phyloP scores from a whole-genome alignment of 2,888 invertebrate species.

The Phasia obesa region DNA sequence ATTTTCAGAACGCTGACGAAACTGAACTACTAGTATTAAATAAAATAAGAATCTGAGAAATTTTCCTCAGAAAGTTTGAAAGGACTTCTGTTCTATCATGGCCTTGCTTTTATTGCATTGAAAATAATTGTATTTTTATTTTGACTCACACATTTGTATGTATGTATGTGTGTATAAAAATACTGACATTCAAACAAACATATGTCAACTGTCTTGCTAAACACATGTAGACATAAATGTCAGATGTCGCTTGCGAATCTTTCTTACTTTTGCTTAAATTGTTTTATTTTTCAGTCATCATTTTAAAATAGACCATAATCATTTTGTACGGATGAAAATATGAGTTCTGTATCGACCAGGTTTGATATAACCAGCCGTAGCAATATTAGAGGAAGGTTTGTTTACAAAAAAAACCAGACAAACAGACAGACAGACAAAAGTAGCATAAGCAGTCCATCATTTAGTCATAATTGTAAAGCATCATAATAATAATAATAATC shows the following conservation, averaged over 20 bases:
- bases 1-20: too few relatives aligned
- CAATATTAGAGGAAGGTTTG: conserved; percentile 36
- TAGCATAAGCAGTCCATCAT: conserved; percentile 64
- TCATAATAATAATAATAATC: conserved; percentile 64
- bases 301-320: conserved; percentile 68
- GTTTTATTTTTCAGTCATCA: conserved; percentile 43
- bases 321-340: conserved; percentile 30
- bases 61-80: too few relatives aligned
- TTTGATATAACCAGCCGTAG: conserved; percentile 47
- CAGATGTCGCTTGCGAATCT: conserved; percentile 72
- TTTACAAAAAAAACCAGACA: conserved; percentile 11
- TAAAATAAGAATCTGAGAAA: too few relatives aligned
- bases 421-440: conserved; percentile 12
- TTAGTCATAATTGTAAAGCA: conserved; percentile 70
- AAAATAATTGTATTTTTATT: conserved; percentile 21
- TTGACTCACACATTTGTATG: conserved; percentile 14
- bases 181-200: conserved; percentile 58
- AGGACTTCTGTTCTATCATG: neutral
- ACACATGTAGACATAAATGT: conserved; percentile 82
- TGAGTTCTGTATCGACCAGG: conserved; percentile 6
- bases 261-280: conserved; percentile 48
- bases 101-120: neutral
- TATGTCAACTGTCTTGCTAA: conserved; percentile 81
- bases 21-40: too few relatives aligned
- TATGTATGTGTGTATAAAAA: too few relatives aligned